phyloP scores from a whole-genome alignment of 2,113 vertebrate species.

The Cheilinus undulatus region DNA sequence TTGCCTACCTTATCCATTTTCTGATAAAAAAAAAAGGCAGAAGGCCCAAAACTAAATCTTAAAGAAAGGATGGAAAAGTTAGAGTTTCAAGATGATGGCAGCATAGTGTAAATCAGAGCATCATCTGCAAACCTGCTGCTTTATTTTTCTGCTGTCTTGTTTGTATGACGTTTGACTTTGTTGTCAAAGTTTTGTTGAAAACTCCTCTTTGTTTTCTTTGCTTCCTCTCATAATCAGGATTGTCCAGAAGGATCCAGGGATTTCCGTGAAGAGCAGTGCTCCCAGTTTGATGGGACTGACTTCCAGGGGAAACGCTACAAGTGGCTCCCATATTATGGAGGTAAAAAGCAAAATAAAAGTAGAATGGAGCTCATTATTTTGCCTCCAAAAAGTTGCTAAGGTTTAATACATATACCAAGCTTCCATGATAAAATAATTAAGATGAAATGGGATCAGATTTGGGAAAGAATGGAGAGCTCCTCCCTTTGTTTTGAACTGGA shows the following conservation, averaged over 20 bases:
- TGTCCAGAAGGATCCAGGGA: constrained; percentile 90
- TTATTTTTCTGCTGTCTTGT: too few relatives aligned
- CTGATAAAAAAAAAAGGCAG: too few relatives aligned
- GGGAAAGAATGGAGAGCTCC: too few relatives aligned
- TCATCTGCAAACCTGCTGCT: not conserved
- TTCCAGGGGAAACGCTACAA: constrained; percentile 92
- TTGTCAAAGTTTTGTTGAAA: too few relatives aligned
- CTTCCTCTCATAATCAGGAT: constrained; percentile 77
- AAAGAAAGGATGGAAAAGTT: too few relatives aligned
- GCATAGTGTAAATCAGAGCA: not conserved
- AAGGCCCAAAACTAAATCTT: too few relatives aligned
- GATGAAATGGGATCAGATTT: too few relatives aligned
- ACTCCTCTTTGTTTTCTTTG: not conserved
- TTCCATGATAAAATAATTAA: too few relatives aligned
- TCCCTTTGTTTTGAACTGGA: too few relatives aligned
- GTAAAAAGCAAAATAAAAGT: constrained; percentile 68
- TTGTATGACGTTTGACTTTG: not conserved
- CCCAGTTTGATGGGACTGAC: constrained; percentile 88
- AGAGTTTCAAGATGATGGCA: too few relatives aligned
- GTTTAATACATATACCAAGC: too few relatives aligned
- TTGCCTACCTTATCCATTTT: too few relatives aligned
- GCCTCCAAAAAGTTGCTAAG: not conserved
- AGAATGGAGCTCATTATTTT: not conserved
- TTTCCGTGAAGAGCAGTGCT: constrained; percentile 94
- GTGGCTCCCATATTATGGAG: constrained; percentile 95